Percentiles rank a stretch among this genome's conserved stretches.
These are phyloP conservation scores for Schizaphis graminum DNA, from an alignment of 2,888 invertebrate genomes.

Conservation along the genomic window DNA sequence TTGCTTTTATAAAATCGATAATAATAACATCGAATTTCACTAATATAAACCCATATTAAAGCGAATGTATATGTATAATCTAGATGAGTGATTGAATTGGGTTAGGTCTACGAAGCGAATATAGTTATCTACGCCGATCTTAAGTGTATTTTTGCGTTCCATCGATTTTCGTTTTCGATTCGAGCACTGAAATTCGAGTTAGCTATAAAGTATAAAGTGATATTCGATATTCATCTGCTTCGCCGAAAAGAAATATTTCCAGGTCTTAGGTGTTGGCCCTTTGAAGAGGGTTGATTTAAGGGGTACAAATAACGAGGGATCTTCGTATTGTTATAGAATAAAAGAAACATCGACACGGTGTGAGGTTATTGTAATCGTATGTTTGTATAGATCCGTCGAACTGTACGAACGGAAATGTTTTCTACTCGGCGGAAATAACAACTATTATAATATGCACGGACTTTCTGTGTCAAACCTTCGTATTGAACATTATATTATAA, in stretches of 20 bases:
- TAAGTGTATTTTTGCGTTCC: neutral
- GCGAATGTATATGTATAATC: neutral
- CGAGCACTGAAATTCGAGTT: neutral
- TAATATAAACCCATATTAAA: neutral
- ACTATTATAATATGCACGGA: slow-evolving; percentile 7
- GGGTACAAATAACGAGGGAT: neutral
- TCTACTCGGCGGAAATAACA: neutral
- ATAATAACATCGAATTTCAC: neutral
- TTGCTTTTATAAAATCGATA: neutral
- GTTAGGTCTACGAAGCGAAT: neutral
- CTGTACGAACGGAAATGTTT: neutral
- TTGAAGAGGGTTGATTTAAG: slow-evolving; percentile 3
- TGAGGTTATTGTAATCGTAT: neutral
- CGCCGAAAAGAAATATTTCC: neutral
- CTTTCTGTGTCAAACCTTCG: neutral
- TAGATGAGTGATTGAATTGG: neutral
- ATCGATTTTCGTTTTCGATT: neutral
- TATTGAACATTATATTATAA: neutral
- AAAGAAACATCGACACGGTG: neutral
- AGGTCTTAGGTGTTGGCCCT: neutral
- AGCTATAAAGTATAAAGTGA: neutral
- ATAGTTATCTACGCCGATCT: neutral
- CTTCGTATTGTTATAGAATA: neutral
- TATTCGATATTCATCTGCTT: neutral
- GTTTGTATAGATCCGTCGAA: neutral